Base-by-base conservation (phyloP, 1,140 invertebrate species). In the Drosophila truncata region DNA sequence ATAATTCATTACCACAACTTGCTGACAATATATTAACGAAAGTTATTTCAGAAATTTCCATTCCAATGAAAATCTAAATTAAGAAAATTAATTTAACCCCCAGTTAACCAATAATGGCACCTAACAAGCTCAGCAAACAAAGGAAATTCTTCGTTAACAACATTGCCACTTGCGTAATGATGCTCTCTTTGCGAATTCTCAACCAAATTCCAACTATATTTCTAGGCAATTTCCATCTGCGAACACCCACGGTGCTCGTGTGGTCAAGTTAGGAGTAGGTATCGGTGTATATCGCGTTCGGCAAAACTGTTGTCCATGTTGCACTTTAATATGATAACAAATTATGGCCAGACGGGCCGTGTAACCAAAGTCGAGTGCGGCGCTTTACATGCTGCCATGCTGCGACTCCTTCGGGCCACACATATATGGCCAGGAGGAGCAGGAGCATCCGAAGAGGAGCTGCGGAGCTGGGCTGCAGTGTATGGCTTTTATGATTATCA, bases 291-390 rank as follows among this genome's bases (percentile, higher is more conserved):
- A 83, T 74, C 75, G 70, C 74, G 55, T 59, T 75, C 75, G 67
- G 42, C 61, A 73, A 82, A 63, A 71, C 67, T 64, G 55, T 80
- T 84, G 62, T 81, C 79, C 79, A 73, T 86, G 83, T 86, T 82
- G 83, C 80, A 76, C 79, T 80, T 80, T 87, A 87, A 87, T 88
- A 90, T 90, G 84, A 88, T 88, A 88, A 88, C 84, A 88, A 88
- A 88, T 88, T 88, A 88, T 88, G 84, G 84, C 55, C 74, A 69
- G 80, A 71, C 66, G 70, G 83, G 41, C 65, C 66, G 70, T 72
- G 70, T 72, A 72, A 72, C 64, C 61, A 80, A 70, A 76, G 71
- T 76, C 44, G 66, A 88, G 83, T 87, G 84, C 84, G 80, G 84
- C 80, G 78, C 84, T 87, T 88, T 87, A 78, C 86, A 87, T 87